These are phyloP conservation scores for Ylistrum balloti DNA, from an alignment of 1,140 invertebrate genomes.

Conservation along the genomic window DNA sequence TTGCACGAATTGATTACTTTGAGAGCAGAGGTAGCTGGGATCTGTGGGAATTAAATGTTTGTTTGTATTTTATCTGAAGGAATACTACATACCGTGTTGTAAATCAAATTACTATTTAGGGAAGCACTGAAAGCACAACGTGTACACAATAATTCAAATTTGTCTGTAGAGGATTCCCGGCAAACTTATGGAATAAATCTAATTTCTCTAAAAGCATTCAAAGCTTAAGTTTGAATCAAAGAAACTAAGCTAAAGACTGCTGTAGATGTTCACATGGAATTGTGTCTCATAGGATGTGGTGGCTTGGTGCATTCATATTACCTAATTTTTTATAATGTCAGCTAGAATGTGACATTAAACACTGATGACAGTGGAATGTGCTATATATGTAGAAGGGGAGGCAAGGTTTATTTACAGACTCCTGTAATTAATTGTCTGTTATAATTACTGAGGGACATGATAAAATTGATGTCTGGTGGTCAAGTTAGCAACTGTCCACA, in stretches of 20 bases:
- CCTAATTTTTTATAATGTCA: not conserved
- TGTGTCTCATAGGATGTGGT: not conserved
- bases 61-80: constrained; percentile 34
- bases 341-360: too few species aligned
- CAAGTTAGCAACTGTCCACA: too few species aligned
- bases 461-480: too few species aligned
- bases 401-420: too few species aligned
- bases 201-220: constrained; percentile 35
- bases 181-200: not conserved
- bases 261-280: not conserved
- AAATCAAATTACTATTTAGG: constrained; percentile 29
- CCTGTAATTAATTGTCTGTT: too few species aligned
- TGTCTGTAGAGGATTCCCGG: not conserved
- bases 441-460: too few species aligned
- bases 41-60: constrained; percentile 5
- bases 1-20: not conserved
- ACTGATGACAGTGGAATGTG: too few species aligned
- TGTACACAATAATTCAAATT: not conserved
- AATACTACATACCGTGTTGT: constrained; percentile 1
- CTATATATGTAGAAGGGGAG: too few species aligned
- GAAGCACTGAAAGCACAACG: not conserved
- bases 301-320: not conserved
- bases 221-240: not conserved
- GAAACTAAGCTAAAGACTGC: not conserved
- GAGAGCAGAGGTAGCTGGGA: not conserved